Evolutionary conservation across 2,888 invertebrate genomes (phyloP), one percentile per base, ranked within the genome.

Genomic region (Agapetus fuscipes): DNA sequence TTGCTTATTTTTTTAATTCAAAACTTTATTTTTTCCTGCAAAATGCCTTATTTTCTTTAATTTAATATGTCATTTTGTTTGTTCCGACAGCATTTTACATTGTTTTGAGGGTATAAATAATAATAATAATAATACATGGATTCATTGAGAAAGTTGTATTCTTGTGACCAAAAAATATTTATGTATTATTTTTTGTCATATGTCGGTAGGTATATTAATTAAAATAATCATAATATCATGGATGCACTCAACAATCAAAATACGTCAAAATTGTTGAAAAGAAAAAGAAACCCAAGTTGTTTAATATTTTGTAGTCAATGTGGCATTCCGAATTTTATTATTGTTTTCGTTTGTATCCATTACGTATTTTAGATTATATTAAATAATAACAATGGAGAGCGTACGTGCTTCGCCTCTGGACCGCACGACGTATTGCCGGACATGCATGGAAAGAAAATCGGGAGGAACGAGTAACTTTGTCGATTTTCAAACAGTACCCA

Each of bases 401-500:
- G 12, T 34, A 10, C 15, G 20, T 10, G 20, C 16, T 15, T 14
- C 12, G 37, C 28, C 16, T 4, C 30, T 11, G 12, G 38, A 43
- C 36, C 35, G 43, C 10, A 14, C 25, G 10, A 7, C 33, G 13
- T 46, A 28, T 34, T 47, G 46, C 26, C 35, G 46, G 26, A 44
- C 46, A n/a, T 47, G 46, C 37, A 44, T 43, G 43, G 43, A 44
- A 12, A 35, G 31, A 3, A 36, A 41, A 28, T 27, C 24, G n/a
- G 30, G 30, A 20, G 15, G 41, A 10, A 26, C 39, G 14, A 29
- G 33, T 34, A 25, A 26, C 31, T 45, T 44, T 17, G 45, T 45
- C 16, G 40, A 39, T 34, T 42, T 45, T 34, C 13, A 40, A 4
- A 34, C 17, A n/a, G 45, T 30, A 26, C 47, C 47, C 16, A 17